These are phyloP conservation scores for Aphelinus atriplicis DNA, from an alignment of 1,140 invertebrate genomes.

Conservation along the genomic window DNA sequence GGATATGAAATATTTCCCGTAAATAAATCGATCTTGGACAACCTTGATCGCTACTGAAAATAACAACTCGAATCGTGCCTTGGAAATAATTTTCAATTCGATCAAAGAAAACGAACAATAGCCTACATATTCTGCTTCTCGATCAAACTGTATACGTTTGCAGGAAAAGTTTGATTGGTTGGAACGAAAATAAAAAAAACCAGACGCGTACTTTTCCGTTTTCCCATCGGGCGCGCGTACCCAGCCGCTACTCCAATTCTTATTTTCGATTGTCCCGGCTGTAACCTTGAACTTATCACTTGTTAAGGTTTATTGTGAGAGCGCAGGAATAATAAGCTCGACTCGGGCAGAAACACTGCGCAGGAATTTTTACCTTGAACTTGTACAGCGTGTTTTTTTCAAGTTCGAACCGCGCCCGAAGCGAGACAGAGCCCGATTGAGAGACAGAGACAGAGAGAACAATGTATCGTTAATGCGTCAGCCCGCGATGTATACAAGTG, in stretches of 20 bases:
- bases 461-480: background rate
- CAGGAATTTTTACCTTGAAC: slow-evolving; percentile 17
- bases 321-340: background rate
- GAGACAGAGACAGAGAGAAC: background rate
- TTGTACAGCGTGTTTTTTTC: background rate
- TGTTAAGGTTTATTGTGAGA: background rate
- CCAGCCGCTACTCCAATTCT: background rate
- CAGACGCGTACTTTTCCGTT: background rate
- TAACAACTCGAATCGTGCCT: too few relatives aligned
- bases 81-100: too few relatives aligned
- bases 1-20: too few relatives aligned
- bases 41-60: too few relatives aligned
- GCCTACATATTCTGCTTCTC: too few relatives aligned
- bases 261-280: too few relatives aligned
- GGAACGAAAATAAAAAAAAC: too few relatives aligned
- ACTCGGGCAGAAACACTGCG: background rate
- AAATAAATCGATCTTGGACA: too few relatives aligned
- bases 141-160: too few relatives aligned
- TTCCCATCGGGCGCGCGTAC: background rate
- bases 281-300: slow-evolving; percentile 3
- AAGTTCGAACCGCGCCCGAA: slow-evolving; percentile 1
- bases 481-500: slow-evolving; percentile 11
- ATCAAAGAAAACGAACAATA: too few relatives aligned
- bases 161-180: too few relatives aligned
- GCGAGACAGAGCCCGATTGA: background rate